Base-by-base conservation (phyloP, 2,797 vertebrate species). In the Fringilla coelebs region DNA sequence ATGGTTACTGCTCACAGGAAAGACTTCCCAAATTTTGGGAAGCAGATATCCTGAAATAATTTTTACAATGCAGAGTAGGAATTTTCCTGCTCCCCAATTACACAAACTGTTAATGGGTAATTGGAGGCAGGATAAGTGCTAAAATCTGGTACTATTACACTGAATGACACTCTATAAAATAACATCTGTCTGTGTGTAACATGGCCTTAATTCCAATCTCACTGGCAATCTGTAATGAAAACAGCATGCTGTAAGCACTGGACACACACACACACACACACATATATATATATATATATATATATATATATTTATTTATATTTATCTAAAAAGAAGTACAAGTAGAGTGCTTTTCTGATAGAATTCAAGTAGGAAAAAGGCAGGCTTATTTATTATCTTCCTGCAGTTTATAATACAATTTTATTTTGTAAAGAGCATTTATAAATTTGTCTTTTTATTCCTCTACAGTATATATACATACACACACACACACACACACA, bases 81-180 rank as follows among this genome's bases (percentile, higher is more conserved):
- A 29, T 88, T 95, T 94, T 89, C 60, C 45, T 70, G 40, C 48
- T 92, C 49, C 85, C 20, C 66, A 71, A 29, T 70, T 81, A 84
- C 41, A 76, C 62, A 88, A 79, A 89, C 70, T 84, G 73, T 36
- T 93, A 90, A 94, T 88, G 85, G 40, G 60, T 73, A 90, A 76
- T 81, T 88, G 88, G 52, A 95, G 85, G 71, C 70, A 93, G 79
- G 10, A 85, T 96, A 92, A 88, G 70, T 90, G 89, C 67, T 94
- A 79, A 94, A 97, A 88, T 89, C 85, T 85, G 77, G 63, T 89
- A 60, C 62, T 13, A 57, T 91, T 94, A 70, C 25, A 14, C 26
- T 91, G 94, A 92, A 95, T 57, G 88, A 70, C 89, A 84, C 55
- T 85, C 88, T 67, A 86, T 89, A 96, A 96, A 95, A 94, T 79